phyloP scores from a whole-genome alignment of 2,113 vertebrate species.

The Clinocottus analis region DNA sequence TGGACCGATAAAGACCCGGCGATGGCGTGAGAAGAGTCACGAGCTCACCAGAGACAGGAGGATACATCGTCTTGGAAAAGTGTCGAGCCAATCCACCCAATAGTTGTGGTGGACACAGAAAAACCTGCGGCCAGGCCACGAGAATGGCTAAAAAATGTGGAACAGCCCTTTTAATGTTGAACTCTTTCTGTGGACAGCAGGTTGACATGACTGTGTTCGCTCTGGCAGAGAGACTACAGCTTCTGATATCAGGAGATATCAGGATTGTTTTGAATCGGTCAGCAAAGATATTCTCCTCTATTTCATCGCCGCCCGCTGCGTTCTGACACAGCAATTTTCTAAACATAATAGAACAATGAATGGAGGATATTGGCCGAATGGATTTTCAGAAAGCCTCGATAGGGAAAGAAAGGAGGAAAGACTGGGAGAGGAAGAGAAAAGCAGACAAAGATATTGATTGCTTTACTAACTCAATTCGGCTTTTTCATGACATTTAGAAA shows the following conservation, averaged over 20 bases:
- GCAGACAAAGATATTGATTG: constrained; percentile 32
- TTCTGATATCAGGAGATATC: background rate
- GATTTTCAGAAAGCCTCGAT: background rate
- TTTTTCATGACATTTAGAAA: constrained; percentile 27
- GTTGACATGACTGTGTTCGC: background rate
- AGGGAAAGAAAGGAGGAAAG: background rate
- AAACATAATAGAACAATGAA: constrained; percentile 20
- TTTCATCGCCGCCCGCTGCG: constrained; percentile 20
- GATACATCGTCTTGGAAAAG: background rate
- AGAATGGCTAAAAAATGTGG: background rate
- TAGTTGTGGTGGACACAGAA: background rate
- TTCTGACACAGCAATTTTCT: constrained; percentile 13
- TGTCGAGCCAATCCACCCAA: background rate
- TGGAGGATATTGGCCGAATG: background rate
- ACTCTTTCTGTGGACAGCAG: background rate
- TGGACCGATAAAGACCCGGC: background rate
- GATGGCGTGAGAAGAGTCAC: background rate
- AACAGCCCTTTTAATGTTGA: background rate
- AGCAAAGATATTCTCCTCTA: constrained; percentile 19
- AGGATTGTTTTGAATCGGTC: background rate
- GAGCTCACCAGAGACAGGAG: background rate
- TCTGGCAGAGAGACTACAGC: background rate
- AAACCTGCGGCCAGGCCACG: background rate
- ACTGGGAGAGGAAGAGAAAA: constrained; percentile 1
- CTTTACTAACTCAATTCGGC: constrained; percentile 21